These are phyloP conservation scores for Trachurus trachurus DNA, from an alignment of 2,797 vertebrate genomes.

Conservation along the genomic window DNA sequence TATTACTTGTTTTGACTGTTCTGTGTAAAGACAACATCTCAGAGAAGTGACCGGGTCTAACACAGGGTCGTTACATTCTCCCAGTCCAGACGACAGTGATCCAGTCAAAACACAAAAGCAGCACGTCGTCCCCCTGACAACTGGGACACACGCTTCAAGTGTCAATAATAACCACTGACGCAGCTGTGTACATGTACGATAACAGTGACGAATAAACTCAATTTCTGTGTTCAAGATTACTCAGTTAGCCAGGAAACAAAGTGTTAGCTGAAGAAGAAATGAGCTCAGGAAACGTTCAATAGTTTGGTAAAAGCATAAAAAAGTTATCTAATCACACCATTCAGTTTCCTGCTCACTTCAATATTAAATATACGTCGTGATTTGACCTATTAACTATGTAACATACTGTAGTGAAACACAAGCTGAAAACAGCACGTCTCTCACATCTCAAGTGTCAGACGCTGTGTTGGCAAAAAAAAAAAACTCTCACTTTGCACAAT, in stretches of 20 bases:
- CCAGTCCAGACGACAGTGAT: neutral
- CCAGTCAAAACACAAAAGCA: slow-evolving; percentile 14
- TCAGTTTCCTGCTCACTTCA: slow-evolving; percentile 10
- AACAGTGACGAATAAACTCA: slow-evolving; percentile 4
- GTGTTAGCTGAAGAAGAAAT: neutral
- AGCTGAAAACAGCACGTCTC: slow-evolving; percentile 12
- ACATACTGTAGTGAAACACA: slow-evolving; percentile 4
- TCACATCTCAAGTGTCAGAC: slow-evolving; percentile 9
- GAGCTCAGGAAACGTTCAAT: slow-evolving; percentile 1
- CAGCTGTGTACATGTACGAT: slow-evolving; percentile 6
- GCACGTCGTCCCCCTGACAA: slow-evolving; percentile 8
- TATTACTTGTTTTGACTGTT: slow-evolving; percentile 1
- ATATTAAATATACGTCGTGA: slow-evolving; percentile 4
- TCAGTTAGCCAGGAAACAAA: slow-evolving; percentile 45
- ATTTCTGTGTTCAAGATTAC: slow-evolving; percentile 27
- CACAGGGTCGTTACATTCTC: slow-evolving; percentile 17
- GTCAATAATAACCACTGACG: slow-evolving; percentile 30
- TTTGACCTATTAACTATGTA: slow-evolving; percentile 25
- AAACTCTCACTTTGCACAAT: slow-evolving; percentile 6
- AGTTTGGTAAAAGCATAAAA: neutral
- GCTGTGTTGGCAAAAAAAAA: slow-evolving; percentile 27
- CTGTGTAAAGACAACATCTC: neutral
- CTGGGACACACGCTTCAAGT: slow-evolving; percentile 56
- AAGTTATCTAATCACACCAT: slow-evolving; percentile 24
- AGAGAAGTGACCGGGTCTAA: neutral